Base-by-base conservation (phyloP, 2,888 invertebrate species). In the Drosophila mettleri region DNA sequence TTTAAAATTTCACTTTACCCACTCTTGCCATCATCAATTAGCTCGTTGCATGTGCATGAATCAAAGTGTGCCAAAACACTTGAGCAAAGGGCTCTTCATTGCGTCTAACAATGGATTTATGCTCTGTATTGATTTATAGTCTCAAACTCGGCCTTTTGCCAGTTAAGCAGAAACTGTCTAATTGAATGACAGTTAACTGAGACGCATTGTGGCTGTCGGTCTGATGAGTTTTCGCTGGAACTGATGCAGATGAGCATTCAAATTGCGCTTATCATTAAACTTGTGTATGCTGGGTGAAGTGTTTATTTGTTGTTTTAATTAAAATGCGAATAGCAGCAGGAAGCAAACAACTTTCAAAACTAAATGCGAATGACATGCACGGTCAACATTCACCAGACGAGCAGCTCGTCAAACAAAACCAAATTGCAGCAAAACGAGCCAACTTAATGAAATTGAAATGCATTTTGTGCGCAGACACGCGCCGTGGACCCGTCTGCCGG, bases 261-360 rank as follows among this genome's bases (percentile, higher is more conserved):
- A 54, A 63, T 31, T 33, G 31, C 27, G 34, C 34, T 59, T 66
- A 48, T 10, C 33, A 36, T 59, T 49, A 8, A 38, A 36, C 36
- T 48, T 43, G 52, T 45, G 18, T 22, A 27, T 24, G 29, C 45
- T 43, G 43, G 48, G 51, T 43, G 9, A 51, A 70, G 63, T 68
- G 63, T 54, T 31, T 48, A 48, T 14, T 14, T 48, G 20, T 33
- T 48, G 70, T 69, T 62, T 63, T 67, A 68, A 81, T 78, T 65
- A 81, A 75, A 78, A 62, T 46, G 61, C 54, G 34, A 38, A 27
- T 45, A 46, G 36, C 74, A 77, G 84, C 86, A 86, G 88, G 83
- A 83, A 83, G 86, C 86, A 82, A 88, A 83, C 83, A 88, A 83
- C 83, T 83, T 83, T 83, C 83, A 71, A 82, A 88, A 73, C 70